Conservation (phyloP, 2,888 invertebrate species). For the Nemotelus nigrinus region DNA sequence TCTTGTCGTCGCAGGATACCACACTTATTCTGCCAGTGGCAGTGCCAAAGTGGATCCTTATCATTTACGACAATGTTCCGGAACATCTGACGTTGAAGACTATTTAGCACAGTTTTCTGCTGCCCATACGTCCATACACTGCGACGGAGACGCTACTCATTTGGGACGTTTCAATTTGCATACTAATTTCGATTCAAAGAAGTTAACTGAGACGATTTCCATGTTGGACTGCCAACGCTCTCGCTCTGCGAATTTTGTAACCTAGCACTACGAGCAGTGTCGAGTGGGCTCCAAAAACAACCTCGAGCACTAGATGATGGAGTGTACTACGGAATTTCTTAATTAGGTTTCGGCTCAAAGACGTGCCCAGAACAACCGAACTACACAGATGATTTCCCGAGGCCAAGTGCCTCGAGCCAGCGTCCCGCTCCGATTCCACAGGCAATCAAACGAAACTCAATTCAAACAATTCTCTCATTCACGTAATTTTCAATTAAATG, state of each 20-base stretch:
- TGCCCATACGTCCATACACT: background rate
- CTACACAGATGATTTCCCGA: background rate
- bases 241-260: background rate
- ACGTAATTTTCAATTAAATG: slow-evolving; percentile 36
- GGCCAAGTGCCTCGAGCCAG: slow-evolving; percentile 13
- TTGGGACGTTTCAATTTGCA: slow-evolving; percentile 43
- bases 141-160: slow-evolving; percentile 11
- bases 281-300: slow-evolving; percentile 24
- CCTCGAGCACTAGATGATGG: slow-evolving; percentile 37
- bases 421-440: background rate
- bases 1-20: background rate
- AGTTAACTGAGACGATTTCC: slow-evolving; percentile 39
- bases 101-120: slow-evolving; percentile 19
- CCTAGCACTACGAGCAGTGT: background rate
- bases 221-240: slow-evolving; percentile 9
- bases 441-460: slow-evolving; percentile 24
- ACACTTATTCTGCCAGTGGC: background rate
- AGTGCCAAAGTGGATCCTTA: slow-evolving; percentile 18
- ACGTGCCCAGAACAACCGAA: slow-evolving; percentile 32
- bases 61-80: slow-evolving; percentile 10
- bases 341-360: slow-evolving; percentile 41
- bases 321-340: slow-evolving; percentile 32
- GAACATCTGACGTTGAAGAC: slow-evolving; percentile 29
- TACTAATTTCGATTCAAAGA: slow-evolving; percentile 40
- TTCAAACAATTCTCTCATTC: slow-evolving; percentile 35